Conservation (phyloP, 2,113 vertebrate species). For the Rhinoderma darwinii region DNA sequence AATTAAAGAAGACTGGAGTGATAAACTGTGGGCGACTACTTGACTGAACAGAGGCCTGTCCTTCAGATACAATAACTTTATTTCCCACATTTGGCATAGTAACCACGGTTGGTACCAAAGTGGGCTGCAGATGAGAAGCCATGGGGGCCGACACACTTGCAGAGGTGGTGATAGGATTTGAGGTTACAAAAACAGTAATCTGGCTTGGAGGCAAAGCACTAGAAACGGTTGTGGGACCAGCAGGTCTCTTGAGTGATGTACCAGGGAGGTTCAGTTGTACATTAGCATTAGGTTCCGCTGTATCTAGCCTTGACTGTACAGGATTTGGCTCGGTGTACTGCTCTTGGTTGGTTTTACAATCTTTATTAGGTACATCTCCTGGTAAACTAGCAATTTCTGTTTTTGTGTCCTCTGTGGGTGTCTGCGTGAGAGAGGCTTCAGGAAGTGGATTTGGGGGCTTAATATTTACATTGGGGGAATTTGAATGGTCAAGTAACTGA, state of each 20-base stretch:
- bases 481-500: constrained; percentile 91
- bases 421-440: constrained; percentile 62
- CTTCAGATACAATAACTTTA: constrained; percentile 85
- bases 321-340: constrained; percentile 70
- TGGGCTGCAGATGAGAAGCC: constrained; percentile 80
- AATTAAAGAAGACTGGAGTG: constrained; percentile 91
- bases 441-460: constrained; percentile 76
- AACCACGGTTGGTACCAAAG: constrained; percentile 86
- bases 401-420: constrained; percentile 73
- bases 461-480: constrained; percentile 77
- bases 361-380: constrained; percentile 70
- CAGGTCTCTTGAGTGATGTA: constrained; percentile 80
- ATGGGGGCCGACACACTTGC: constrained; percentile 77
- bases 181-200: constrained; percentile 95
- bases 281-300: constrained; percentile 74
- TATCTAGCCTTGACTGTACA: constrained; percentile 71
- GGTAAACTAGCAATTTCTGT: constrained; percentile 73
- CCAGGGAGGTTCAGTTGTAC: constrained; percentile 77
- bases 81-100: constrained; percentile 83
- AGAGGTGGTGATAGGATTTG: constrained; percentile 87
- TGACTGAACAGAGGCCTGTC: constrained; percentile 73
- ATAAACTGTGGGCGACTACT: constrained; percentile 85
- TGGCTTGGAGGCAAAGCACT: constrained; percentile 81
- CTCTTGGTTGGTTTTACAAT: constrained; percentile 70
- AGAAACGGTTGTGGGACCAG: constrained; percentile 81